phyloP scores from a whole-genome alignment of 1,140 invertebrate species.

The Anoplolepis gracilipes region DNA sequence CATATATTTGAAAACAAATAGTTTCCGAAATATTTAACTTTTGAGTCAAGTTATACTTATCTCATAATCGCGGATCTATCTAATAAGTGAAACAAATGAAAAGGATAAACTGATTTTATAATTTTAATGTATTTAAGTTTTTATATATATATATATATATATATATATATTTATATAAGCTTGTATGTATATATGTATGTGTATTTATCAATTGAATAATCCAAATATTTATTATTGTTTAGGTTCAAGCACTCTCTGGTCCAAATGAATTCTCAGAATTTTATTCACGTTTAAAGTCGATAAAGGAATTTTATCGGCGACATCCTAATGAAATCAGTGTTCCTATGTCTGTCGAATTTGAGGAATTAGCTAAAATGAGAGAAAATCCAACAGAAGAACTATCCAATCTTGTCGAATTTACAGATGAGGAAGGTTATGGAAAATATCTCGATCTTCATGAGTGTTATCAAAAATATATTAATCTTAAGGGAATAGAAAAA shows the following conservation, averaged over 20 bases:
- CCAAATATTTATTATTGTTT: neutral
- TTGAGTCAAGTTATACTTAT: too few relatives aligned
- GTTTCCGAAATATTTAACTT: too few relatives aligned
- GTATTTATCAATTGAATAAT: neutral
- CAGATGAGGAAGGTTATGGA: constrained; percentile 99
- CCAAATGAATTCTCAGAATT: constrained; percentile 99
- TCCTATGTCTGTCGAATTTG: constrained; percentile 98
- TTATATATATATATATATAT: too few relatives aligned
- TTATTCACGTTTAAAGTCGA: constrained; percentile 96
- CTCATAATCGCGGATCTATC: too few relatives aligned
- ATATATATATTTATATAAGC: too few relatives aligned
- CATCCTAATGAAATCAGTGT: constrained; percentile 98
- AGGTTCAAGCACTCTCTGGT: constrained; percentile 93
- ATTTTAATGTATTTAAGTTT: neutral
- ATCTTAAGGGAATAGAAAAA: constrained; percentile 98
- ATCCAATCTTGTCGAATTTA: constrained; percentile 96
- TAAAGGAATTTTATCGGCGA: constrained; percentile 98
- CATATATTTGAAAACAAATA: too few relatives aligned
- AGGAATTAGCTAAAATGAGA: constrained; percentile 95
- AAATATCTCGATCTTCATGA: constrained; percentile 99
- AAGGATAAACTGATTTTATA: too few relatives aligned
- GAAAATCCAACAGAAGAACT: constrained; percentile 94
- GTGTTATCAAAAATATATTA: constrained; percentile 98
- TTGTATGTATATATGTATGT: neutral
- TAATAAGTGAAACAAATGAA: too few relatives aligned